Conservation (phyloP, 2,113 vertebrate genomes). For the Lagenorhynchus albirostris region DNA sequence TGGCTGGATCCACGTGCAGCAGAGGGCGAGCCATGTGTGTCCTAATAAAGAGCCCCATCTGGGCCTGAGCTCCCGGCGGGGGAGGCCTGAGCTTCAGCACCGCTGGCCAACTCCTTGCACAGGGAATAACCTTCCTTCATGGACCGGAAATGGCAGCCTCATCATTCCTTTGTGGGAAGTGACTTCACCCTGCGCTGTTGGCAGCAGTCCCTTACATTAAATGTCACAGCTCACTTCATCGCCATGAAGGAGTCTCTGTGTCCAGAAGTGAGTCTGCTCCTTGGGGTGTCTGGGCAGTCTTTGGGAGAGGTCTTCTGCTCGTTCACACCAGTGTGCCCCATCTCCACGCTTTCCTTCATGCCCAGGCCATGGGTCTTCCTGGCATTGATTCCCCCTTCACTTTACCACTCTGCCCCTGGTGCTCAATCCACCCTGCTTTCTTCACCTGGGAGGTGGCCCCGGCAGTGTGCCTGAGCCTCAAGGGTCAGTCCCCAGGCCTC, state of each 20-base stretch:
- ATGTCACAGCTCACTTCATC: not conserved
- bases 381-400: not conserved
- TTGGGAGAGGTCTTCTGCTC: not conserved
- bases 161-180: not conserved
- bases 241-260: not conserved
- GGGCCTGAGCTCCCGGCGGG: not conserved
- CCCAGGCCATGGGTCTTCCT: not conserved
- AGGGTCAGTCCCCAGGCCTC: not conserved
- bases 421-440: not conserved
- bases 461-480: not conserved
- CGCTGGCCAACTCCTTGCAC: not conserved
- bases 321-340: not conserved
- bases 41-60: not conserved
- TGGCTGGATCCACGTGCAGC: not conserved
- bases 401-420: not conserved
- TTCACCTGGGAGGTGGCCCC: not conserved
- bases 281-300: not conserved
- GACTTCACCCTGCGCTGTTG: not conserved
- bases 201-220: not conserved
- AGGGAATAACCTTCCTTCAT: not conserved
- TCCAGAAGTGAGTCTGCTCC: not conserved
- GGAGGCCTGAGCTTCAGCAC: not conserved
- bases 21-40: not conserved
- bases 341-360: accelerated
- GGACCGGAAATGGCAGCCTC: not conserved